Conservation (phyloP, 2,113 vertebrate species). For the Leptosomus discolor region DNA sequence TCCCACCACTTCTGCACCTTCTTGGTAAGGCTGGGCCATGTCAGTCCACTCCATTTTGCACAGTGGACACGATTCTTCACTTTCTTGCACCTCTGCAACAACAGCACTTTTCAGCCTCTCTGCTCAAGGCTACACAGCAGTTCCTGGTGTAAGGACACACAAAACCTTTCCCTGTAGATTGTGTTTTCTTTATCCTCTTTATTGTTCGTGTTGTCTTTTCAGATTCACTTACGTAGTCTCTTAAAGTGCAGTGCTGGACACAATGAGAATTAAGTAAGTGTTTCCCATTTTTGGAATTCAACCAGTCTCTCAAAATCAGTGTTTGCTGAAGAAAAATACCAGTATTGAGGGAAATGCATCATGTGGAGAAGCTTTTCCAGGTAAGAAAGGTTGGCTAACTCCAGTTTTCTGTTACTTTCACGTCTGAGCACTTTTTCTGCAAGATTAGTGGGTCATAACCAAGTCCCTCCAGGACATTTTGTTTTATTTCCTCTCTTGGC, state of each 20-base stretch:
- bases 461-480: neutral
- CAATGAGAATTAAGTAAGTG: neutral
- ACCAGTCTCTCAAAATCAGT: neutral
- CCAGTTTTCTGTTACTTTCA: neutral
- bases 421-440: neutral
- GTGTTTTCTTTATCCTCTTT: slow-evolving; percentile 5
- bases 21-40: rapidly evolving
- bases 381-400: neutral
- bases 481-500: neutral
- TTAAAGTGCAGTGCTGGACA: neutral
- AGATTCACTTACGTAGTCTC: neutral
- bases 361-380: neutral
- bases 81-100: neutral
- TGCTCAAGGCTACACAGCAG: neutral
- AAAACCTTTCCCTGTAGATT: neutral
- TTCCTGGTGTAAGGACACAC: neutral
- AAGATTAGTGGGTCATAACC: neutral
- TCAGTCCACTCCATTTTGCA: neutral
- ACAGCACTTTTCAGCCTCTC: neutral
- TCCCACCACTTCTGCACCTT: neutral
- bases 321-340: neutral
- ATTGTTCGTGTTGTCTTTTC: neutral
- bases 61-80: neutral
- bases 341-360: neutral
- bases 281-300: neutral